These are phyloP conservation scores for Margaritifera margaritifera DNA, from an alignment of 2,888 invertebrate species.

Conservation along the genomic window DNA sequence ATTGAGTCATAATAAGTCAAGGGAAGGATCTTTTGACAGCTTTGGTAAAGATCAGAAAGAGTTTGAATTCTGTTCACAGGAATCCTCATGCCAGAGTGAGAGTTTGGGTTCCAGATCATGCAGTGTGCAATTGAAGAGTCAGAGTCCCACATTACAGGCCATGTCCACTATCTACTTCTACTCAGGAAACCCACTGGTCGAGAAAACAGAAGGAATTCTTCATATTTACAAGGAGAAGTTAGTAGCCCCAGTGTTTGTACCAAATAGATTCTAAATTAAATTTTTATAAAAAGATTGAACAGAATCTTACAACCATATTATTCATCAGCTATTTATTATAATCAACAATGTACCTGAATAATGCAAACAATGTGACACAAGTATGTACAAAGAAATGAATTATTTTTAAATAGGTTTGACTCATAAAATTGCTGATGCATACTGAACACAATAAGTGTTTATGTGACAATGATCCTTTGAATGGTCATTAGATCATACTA, in stretches of 20 bases:
- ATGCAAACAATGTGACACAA: no score
- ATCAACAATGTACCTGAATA: no score
- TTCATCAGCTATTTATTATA: no score
- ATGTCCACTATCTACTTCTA: conserved; percentile 79
- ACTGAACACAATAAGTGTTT: no score
- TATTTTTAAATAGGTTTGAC: no score
- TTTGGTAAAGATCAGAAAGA: conserved; percentile 2
- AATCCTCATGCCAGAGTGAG: conserved; percentile 4
- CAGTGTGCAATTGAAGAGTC: conserved; percentile 52
- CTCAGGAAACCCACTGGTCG: conserved; percentile 97
- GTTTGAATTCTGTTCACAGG: background rate
- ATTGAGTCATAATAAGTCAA: background rate
- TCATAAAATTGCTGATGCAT: no score
- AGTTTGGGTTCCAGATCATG: conserved; percentile 19
- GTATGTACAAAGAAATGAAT: no score
- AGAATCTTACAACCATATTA: background rate
- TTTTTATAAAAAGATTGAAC: background rate
- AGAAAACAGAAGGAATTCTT: conserved; percentile 95
- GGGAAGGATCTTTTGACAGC: conserved; percentile 3
- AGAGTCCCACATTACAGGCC: conserved; percentile 52
- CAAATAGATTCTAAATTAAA: background rate
- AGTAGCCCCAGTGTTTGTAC: conserved; percentile 61
- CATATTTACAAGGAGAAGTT: conserved; percentile 98
- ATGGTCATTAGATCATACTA: no score
- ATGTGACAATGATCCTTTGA: no score